Evolutionary conservation across 2,113 vertebrate genomes (phyloP).

Genomic region (Calidris pugnax): DNA sequence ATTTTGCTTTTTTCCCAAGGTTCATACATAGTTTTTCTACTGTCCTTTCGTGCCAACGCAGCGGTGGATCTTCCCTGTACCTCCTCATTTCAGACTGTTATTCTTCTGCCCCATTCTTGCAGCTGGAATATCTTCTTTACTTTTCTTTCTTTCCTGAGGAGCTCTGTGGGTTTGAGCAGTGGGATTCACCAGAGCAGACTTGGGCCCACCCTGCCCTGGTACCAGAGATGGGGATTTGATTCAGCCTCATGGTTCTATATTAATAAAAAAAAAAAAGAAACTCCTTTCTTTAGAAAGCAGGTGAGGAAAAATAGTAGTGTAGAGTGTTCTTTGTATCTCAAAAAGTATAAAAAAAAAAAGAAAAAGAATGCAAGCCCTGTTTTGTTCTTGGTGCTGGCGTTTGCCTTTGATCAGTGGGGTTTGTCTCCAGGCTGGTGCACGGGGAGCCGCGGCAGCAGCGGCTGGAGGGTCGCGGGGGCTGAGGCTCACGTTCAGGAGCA

Average conservation of each 20-base stretch:
- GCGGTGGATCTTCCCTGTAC: neutral
- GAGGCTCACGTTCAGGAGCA: constrained; percentile 49
- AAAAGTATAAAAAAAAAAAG: neutral
- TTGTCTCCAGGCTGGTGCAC: neutral
- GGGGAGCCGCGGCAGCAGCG: neutral
- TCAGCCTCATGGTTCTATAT: neutral
- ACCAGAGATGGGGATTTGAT: neutral
- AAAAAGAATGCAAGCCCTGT: neutral
- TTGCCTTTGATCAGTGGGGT: neutral
- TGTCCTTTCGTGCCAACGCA: neutral
- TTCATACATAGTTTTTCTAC: neutral
- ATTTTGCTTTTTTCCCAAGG: neutral
- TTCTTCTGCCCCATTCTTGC: neutral
- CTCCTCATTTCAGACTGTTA: neutral
- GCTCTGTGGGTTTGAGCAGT: neutral
- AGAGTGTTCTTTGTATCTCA: neutral
- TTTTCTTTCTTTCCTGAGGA: neutral
- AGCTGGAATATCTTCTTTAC: neutral
- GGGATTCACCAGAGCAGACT: neutral
- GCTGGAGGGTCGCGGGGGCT: neutral
- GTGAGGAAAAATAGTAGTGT: neutral
- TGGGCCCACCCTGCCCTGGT: neutral
- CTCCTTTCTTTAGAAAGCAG: neutral
- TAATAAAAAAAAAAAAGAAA: neutral
- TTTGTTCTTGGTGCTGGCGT: neutral